Base-by-base conservation (phyloP, 2,113 vertebrate genomes). In the Patagioenas fasciata region DNA sequence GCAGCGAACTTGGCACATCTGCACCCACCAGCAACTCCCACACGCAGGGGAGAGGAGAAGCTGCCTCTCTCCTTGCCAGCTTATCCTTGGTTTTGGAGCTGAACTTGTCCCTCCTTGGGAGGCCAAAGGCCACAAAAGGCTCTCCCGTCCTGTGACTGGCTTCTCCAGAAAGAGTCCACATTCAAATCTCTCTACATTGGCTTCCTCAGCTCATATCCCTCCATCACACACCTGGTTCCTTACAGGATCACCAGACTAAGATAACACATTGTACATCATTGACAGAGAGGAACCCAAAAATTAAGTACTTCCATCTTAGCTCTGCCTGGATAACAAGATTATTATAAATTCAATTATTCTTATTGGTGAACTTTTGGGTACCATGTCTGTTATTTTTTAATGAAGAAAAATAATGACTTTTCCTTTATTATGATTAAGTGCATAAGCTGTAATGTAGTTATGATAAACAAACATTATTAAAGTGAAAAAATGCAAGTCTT, bases 291-390 rank as follows among this genome's bases (percentile, higher is more conserved):
- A 80, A 17, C 32, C 75, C 5, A 72, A 80, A 91, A 83, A 54
- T 60, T 62, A 42, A 60, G 14, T 32, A 84, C 21, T 80, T 91
- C 21, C 7, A 48, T 34, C 26, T 54, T 74, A 58, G 54, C 19
- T 80, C 29, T 80, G n/a, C 3, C 10, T 71, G 32, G 29, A 34
- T 64, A 95, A 66, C 32, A 71, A 48, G 65, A 60, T 79, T 73
- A 83, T 77, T 87, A 83, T 23, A 48, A 96, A 88, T 28, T n/a
- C 36, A 95, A 38, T 75, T 86, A 58, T 81, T 95, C 75, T 70
- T 66, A 65, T 2, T 84, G 32, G 16, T 11, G 50, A 77, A 95
- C 9, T 72, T 51, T 18, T 65, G 26, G 16, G 5, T 74, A 60
- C 17, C 65, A 69, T 15, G 11, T 40, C 31, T 8, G 6, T 38